Conservation (phyloP, 92 coral and sea anemone genomes). For the Palythoa caribaeorum region DNA sequence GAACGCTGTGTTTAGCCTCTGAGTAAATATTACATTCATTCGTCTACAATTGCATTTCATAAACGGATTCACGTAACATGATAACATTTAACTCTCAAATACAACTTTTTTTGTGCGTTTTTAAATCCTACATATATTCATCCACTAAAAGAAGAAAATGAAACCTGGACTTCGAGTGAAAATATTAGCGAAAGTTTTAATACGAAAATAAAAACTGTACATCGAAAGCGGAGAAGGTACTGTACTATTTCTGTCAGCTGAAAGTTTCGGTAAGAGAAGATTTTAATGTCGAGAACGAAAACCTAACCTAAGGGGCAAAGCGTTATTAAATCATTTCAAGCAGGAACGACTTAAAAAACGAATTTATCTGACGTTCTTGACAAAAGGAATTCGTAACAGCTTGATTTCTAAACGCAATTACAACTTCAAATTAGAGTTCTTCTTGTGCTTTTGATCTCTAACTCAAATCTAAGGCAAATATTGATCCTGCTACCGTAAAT, state of each 20-base stretch:
- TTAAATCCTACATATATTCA: not conserved
- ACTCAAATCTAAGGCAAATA: constrained; percentile 46
- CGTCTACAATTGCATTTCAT: constrained; percentile 19
- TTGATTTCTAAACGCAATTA: constrained; percentile 43
- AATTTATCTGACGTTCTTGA: constrained; percentile 31
- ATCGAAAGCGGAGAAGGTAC: constrained; percentile 10
- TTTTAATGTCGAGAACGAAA: not conserved
- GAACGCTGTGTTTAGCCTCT: constrained; percentile 28
- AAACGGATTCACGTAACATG: not conserved
- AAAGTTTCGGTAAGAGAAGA: not conserved
- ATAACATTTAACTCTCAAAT: not conserved
- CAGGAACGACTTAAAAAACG: constrained; percentile 3
- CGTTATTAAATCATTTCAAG: not conserved
- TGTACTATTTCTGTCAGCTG: constrained; percentile 10
- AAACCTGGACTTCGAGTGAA: not conserved
- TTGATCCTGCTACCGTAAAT: constrained; percentile 34
- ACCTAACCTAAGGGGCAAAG: not conserved
- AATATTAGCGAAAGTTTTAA: constrained; percentile 12
- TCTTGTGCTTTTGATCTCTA: constrained; percentile 43
- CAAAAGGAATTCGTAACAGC: constrained; percentile 36
- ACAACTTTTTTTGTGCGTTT: not conserved
- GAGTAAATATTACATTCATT: constrained; percentile 25
- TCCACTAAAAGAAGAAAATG: not conserved
- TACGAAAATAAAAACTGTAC: not conserved
- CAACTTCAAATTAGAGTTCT: constrained; percentile 46